Percentiles rank a stretch among this genome's conserved stretches.
phyloP scores from a whole-genome alignment of 2,797 vertebrate species.

The Characodon lateralis region DNA sequence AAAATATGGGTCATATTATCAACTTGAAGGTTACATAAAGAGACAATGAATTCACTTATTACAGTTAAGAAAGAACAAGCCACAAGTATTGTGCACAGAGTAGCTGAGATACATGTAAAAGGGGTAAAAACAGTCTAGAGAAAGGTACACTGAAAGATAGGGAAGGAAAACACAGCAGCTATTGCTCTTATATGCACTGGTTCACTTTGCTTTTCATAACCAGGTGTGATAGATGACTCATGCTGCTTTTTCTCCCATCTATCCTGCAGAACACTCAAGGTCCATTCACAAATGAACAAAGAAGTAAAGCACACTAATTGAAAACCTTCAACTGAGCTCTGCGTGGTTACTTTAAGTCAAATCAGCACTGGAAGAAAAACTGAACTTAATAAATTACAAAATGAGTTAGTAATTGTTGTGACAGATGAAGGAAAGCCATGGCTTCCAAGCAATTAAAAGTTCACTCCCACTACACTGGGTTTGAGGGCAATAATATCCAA shows the following conservation, averaged over 20 bases:
- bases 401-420: background rate
- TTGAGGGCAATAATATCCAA: background rate
- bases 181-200: constrained; percentile 10
- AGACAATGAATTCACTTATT: constrained; percentile 36
- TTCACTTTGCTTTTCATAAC: constrained; percentile 11
- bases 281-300: constrained; percentile 20
- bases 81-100: constrained; percentile 25
- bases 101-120: constrained; percentile 24
- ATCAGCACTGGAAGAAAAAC: background rate
- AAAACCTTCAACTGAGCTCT: constrained; percentile 4
- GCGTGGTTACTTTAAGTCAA: background rate
- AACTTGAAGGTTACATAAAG: constrained; percentile 29
- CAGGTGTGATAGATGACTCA: constrained; percentile 31
- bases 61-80: constrained; percentile 47
- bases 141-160: background rate
- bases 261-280: constrained; percentile 16
- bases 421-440: background rate
- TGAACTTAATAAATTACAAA: background rate
- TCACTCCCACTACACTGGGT: background rate
- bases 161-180: background rate
- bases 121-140: constrained; percentile 26
- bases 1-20: constrained; percentile 31
- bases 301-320: background rate
- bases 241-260: constrained; percentile 5
- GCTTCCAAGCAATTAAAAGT: constrained; percentile 2